Percentiles rank a stretch among this genome's conserved stretches.
These are phyloP conservation scores for Pteropus alecto DNA, from an alignment of 2,113 vertebrate species.

Conservation along the genomic window DNA sequence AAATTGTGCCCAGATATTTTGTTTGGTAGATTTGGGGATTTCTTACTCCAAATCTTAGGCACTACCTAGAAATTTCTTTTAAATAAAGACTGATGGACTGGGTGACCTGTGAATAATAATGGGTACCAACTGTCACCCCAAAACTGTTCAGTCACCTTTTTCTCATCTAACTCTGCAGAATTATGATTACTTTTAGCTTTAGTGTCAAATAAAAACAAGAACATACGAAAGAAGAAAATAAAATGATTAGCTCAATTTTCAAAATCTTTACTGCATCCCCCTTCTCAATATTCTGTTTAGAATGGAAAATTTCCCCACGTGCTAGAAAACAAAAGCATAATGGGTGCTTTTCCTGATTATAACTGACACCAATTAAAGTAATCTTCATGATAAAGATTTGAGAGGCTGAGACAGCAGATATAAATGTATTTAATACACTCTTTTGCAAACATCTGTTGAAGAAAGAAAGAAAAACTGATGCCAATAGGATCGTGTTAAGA, in stretches of 20 bases:
- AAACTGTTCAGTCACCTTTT: not conserved
- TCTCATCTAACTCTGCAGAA: not conserved
- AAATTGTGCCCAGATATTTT: not conserved
- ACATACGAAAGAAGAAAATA: not conserved
- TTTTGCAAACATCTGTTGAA: constrained; percentile 21
- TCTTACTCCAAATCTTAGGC: not conserved
- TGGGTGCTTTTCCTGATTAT: constrained; percentile 45
- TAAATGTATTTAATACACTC: constrained; percentile 28
- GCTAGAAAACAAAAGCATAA: constrained; percentile 64
- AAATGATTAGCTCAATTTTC: constrained; percentile 51
- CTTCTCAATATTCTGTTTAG: constrained; percentile 59
- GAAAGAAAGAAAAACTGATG: not conserved
- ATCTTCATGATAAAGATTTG: not conserved
- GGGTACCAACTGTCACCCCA: not conserved
- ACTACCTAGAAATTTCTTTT: constrained; percentile 17
- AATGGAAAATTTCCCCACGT: constrained; percentile 59
- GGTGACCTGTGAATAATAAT: not conserved
- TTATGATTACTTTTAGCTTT: constrained; percentile 29
- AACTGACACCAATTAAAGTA: constrained; percentile 65
- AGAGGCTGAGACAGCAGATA: constrained; percentile 53
- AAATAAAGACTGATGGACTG: not conserved
- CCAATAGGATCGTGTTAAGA: not conserved
- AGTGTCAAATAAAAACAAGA: constrained; percentile 45
- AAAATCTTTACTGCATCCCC: constrained; percentile 53
- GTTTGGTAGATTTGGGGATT: not conserved